Percentiles rank a stretch among this genome's conserved stretches.
Conservation (phyloP, 2,888 invertebrate species). For the Cephus pulcher region DNA sequence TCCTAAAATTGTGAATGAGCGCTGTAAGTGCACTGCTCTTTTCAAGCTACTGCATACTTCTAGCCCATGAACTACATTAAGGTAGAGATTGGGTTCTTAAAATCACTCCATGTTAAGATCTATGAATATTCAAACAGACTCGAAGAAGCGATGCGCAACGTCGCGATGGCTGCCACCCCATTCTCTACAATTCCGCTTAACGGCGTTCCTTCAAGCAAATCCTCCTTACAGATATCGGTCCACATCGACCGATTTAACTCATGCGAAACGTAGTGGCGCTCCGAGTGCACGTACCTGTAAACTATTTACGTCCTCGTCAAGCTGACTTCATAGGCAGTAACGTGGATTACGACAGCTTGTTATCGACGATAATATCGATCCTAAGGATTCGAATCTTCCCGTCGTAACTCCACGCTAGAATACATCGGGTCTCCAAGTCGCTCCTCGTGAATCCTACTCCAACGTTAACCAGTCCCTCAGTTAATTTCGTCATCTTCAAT, state of each 20-base stretch:
- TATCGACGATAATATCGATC: neutral
- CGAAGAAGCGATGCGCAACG: slow-evolving; percentile 15
- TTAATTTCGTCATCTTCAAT: neutral
- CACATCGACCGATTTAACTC: neutral
- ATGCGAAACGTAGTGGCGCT: neutral
- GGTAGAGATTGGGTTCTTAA: too few relatives aligned
- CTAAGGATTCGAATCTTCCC: neutral
- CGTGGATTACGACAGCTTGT: neutral
- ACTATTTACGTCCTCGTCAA: neutral
- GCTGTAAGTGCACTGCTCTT: too few relatives aligned
- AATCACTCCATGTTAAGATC: slow-evolving; percentile 13
- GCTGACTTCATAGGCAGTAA: neutral
- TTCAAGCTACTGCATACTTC: too few relatives aligned
- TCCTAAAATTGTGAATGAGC: too few relatives aligned
- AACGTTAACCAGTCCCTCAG: neutral
- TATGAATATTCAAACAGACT: slow-evolving; percentile 42
- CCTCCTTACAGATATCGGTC: neutral
- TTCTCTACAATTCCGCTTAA: slow-evolving; percentile 9
- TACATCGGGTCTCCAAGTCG: neutral
- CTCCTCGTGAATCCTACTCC: neutral
- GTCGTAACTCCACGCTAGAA: neutral
- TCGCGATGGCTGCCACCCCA: slow-evolving; percentile 13
- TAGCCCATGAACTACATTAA: too few relatives aligned
- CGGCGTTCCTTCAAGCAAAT: neutral
- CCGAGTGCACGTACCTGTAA: neutral